These are phyloP conservation scores for Apamea crenata DNA, from an alignment of 2,888 invertebrate species.

Conservation along the genomic window DNA sequence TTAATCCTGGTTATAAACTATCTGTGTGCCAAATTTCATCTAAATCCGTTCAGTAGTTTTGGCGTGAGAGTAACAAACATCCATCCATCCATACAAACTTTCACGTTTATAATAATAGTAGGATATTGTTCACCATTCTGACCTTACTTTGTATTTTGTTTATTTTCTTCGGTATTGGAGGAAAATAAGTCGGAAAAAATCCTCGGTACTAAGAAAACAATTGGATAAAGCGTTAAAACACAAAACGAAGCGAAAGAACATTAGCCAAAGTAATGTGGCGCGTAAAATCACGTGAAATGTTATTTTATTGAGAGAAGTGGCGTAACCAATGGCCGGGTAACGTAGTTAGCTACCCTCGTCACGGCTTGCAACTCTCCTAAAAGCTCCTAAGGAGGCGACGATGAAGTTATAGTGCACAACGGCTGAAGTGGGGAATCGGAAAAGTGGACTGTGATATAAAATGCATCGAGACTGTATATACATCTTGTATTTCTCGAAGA, in stretches of 20 bases:
- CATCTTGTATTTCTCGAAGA: background rate
- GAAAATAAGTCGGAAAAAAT: background rate
- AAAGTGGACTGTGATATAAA: background rate
- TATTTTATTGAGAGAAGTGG: slow-evolving; percentile 58
- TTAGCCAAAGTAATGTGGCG: slow-evolving; percentile 27
- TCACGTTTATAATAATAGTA: too few species aligned
- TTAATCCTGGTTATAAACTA: too few species aligned
- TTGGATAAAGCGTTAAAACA: background rate
- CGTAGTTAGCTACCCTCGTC: slow-evolving; percentile 62
- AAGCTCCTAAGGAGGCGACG: slow-evolving; percentile 18
- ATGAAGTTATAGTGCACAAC: slow-evolving; percentile 28
- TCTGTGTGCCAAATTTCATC: too few species aligned
- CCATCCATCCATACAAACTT: too few species aligned
- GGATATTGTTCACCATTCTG: background rate
- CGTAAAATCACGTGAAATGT: slow-evolving; percentile 59
- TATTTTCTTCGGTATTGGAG: background rate
- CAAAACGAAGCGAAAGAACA: slow-evolving; percentile 20
- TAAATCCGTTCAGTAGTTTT: too few species aligned
- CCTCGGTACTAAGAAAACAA: background rate
- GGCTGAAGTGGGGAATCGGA: background rate
- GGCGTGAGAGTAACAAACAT: too few species aligned
- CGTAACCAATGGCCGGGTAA: slow-evolving; percentile 58
- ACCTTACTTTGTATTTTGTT: background rate
- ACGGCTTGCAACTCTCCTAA: slow-evolving; percentile 30
- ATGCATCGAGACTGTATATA: background rate